Conservation (phyloP, 2,888 invertebrate genomes). For the Myopa testacea region DNA sequence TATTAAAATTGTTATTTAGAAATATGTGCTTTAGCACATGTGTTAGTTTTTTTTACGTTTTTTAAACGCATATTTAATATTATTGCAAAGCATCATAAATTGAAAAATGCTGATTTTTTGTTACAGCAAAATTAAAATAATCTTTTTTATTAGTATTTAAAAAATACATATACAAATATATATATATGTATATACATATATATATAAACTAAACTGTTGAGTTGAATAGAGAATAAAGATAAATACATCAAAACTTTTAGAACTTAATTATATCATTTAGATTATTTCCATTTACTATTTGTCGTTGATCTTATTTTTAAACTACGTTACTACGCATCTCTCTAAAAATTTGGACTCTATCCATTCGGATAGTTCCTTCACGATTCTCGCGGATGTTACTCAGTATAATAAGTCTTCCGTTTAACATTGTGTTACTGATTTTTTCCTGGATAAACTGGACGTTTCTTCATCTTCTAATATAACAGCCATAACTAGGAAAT, state of each 20-base stretch:
- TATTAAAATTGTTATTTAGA: conserved; percentile 7
- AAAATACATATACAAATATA: not conserved
- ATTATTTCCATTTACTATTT: no score
- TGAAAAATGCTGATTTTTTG: conserved; percentile 7
- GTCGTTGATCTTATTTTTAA: no score
- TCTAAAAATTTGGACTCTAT: no score
- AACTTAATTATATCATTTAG: not conserved
- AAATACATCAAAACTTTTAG: conserved; percentile 18
- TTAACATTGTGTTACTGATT: no score
- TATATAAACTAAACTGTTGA: conserved; percentile 35
- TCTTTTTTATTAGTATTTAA: conserved; percentile 25
- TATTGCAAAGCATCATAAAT: not conserved
- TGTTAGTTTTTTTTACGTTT: conserved; percentile 21
- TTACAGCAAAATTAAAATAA: not conserved
- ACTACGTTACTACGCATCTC: no score
- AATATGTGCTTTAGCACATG: not conserved
- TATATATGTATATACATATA: conserved; percentile 18
- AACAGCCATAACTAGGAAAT: no score
- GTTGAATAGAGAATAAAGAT: conserved; percentile 36
- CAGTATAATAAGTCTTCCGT: no score
- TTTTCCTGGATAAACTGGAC: no score
- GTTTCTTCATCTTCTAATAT: no score
- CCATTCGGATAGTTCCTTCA: no score
- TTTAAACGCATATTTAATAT: not conserved
- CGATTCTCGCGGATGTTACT: no score